Evolutionary conservation across 2,888 invertebrate species (phyloP), one percentile per base, ranked within the genome.

Genomic region (Drosophila basisetae): DNA sequence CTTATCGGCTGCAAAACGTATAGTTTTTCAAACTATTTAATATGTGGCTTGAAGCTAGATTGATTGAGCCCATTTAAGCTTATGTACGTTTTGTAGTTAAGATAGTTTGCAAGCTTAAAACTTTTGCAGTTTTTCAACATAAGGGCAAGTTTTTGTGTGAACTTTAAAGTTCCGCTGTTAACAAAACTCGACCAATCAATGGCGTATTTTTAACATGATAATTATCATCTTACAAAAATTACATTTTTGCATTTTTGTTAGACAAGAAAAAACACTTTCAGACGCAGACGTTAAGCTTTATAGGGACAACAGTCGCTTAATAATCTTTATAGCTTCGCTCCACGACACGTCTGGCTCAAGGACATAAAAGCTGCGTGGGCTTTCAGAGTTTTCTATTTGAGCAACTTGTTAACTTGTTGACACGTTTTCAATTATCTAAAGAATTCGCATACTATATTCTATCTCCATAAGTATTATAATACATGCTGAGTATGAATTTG

Each of bases 401-500:
- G 77, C 61, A 78, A 81, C 68, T 72, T 76, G 77, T 54, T 69
- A 75, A 76, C 76, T 83, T 90, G 90, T 76, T 80, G 90, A 90
- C 91, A 91, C 90, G 87, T 90, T 91, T 91, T 88, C 91, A 90
- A 88, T 91, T 90, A 91, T 91, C 88, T 76, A 68, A 78, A 77
- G 87, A 87, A 91, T 71, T 69, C 77, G 58, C 55, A 75, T 63
- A 58, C 56, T 61, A 47, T 41, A 50, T 52, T 50, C 47, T 52
- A 16, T 71, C 49, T 25, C 2, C 54, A 43, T 35, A 43, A 53
- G 16, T 33, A 47, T n/a, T 28, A 43, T 60, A 47, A 43, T 60
- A 47, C 50, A 59, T 62, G 47, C 50, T 10, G 60, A 37, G 64
- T 58, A 69, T 63, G 43, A 68, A 66, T 68, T 79, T 79, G 80